Evolutionary conservation across 2,113 vertebrate species (phyloP).

Genomic region (Nesoenas mayeri): DNA sequence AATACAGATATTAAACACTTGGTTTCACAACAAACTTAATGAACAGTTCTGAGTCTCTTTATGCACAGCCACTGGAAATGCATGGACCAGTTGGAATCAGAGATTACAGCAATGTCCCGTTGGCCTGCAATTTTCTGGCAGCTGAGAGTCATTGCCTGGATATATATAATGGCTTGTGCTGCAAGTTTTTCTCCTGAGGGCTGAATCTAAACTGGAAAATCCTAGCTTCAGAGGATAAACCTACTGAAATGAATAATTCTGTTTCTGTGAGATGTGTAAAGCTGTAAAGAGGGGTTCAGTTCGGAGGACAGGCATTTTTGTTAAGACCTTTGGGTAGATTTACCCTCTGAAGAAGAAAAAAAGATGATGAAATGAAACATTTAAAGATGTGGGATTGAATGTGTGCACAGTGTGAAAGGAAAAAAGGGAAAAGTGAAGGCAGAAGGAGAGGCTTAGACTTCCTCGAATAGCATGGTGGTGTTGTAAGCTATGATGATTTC

Average conservation of each 20-base stretch:
- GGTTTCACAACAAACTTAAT: slow-evolving; percentile 80
- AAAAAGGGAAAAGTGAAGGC: neutral
- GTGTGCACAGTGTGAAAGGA: neutral
- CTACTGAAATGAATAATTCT: neutral
- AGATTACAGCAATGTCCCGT: slow-evolving; percentile 72
- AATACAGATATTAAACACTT: slow-evolving; percentile 79
- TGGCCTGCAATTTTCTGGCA: slow-evolving; percentile 74
- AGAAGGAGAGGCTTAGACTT: neutral
- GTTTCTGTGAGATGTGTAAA: neutral
- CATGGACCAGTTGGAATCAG: slow-evolving; percentile 75
- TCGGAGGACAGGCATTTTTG: neutral
- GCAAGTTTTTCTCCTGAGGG: slow-evolving; percentile 51
- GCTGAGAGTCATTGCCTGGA: slow-evolving; percentile 63
- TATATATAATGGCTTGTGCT: slow-evolving; percentile 46
- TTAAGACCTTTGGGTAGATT: slow-evolving; percentile 3
- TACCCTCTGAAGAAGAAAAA: neutral
- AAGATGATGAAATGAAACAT: neutral
- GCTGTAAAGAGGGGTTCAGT: neutral
- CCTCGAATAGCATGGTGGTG: neutral
- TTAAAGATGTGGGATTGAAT: neutral
- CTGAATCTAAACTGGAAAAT: slow-evolving; percentile 42
- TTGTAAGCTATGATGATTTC: neutral
- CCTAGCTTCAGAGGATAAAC: slow-evolving; percentile 15
- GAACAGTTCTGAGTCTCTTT: slow-evolving; percentile 75
- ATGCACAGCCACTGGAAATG: slow-evolving; percentile 67